A percentile compares a stretch with the other conserved stretches of the same genome.
phyloP scores from a whole-genome alignment of 2,797 vertebrate species.

The Enteromius fasciolatus region DNA sequence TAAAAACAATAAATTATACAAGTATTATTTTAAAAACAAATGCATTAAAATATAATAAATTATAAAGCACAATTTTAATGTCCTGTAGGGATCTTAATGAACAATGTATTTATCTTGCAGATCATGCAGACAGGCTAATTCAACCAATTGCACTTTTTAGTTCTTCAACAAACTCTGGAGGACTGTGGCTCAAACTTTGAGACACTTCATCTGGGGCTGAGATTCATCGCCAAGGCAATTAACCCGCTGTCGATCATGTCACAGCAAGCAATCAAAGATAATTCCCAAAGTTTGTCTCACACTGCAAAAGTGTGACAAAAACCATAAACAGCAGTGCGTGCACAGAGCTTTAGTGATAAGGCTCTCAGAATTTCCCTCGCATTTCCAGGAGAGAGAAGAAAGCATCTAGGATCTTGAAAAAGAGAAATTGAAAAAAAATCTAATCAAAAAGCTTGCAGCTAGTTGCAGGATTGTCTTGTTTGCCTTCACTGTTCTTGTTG shows the following conservation, averaged over 20 bases:
- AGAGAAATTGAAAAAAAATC: constrained; percentile 43
- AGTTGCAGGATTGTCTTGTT: constrained; percentile 71
- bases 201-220: neutral
- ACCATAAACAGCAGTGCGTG: neutral
- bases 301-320: constrained; percentile 9
- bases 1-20: neutral
- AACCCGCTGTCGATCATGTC: constrained; percentile 20
- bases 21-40: neutral
- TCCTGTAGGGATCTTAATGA: neutral
- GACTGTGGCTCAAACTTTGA: constrained; percentile 9
- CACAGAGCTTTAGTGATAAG: constrained; percentile 39
- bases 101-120: constrained; percentile 10
- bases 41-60: neutral
- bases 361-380: constrained; percentile 59
- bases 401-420: constrained; percentile 9
- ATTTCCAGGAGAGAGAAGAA: constrained; percentile 39
- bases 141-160: neutral
- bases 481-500: constrained; percentile 71
- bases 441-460: constrained; percentile 73
- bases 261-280: constrained; percentile 14
- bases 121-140: neutral
- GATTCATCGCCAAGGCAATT: constrained; percentile 11
- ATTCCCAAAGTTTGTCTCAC: constrained; percentile 16
- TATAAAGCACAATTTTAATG: neutral
- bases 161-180: constrained; percentile 12